Base-by-base conservation (phyloP, 2,888 invertebrate genomes). In the Pseudococcus viburni region DNA sequence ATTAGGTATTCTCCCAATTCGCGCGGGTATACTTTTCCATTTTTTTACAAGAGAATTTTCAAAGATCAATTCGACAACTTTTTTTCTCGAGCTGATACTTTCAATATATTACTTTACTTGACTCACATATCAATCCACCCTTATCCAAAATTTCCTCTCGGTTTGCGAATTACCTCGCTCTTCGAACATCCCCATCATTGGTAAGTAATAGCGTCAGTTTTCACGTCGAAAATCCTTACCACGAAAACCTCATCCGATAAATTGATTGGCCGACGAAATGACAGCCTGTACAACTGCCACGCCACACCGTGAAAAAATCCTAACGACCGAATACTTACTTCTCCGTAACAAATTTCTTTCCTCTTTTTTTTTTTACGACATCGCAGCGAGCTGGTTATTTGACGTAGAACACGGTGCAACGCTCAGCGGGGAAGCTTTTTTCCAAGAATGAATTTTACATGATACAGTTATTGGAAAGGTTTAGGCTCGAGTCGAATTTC, bases 401-500 rank as follows among this genome's bases (percentile, higher is more conserved):
- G 73, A 73, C 73, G 73, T 73, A 73, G 33, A 73, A 73, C 73
- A 73, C 33, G 33, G 17, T 26, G 73, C 39, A 73, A 22, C 64
- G 64, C 22, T 11, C 22, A 12, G 33, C 73, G 73, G 73, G 33
- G 33, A 73, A 17, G 17, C 73, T 73, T 19, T 33, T 64, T 26
- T 26, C 39, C 33, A 15, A 73, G 73, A 73, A 83, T 83, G 80
- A 83, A 83, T 83, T 83, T 83, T 83, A 83, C 80, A 83, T 83
- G 80, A 83, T 83, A 83, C 46, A 83, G 80, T 83, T 83, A 83
- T 83, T 83, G 80, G 80, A 83, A 83, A 83, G 80, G 46, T 83
- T 83, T 83, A 83, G 46, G 42, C 80, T 83, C 80, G 42, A 19
- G 42, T 83, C 17, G 46, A 83, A 83, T 83, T 83, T 83, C 80